Base-by-base conservation (phyloP, 2,888 invertebrate species). In the Archips xylosteana region DNA sequence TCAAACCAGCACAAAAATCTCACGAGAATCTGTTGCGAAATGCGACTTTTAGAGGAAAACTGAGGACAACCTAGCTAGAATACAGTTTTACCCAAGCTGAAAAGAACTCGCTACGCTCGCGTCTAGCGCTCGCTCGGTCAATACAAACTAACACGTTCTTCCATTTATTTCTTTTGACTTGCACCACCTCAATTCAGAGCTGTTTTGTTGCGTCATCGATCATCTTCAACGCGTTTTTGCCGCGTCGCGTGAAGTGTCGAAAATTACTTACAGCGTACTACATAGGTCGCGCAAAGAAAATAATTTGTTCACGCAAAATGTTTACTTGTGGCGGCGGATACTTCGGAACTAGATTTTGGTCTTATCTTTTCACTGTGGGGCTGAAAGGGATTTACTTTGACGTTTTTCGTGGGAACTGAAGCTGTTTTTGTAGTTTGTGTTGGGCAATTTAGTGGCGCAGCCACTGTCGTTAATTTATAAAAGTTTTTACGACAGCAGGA, bases 241-340 rank as follows among this genome's bases (percentile, higher is more conserved):
- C 76, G 79, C 81, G 77, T 83, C 83, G 85, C 82, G 83, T 78
- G 78, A 80, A 83, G 81, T 83, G 87, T 88, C 87, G 87, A 90
- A 92, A 92, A 92, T 90, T 92, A 91, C 90, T 91, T 89, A 89
- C 87, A 86, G 85, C 83, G 84, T 86, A 86, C 85, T 87, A 83
- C 82, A 80, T 79, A 70, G 64, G 34, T 68, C 9, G 62, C 32
- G 57, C 49, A 45, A 60, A 57, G 68, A 15, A 68, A 73, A 69
- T 73, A 69, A 73, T 73, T 73, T 64, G 49, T 73, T 63, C 47
- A 32, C 39, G n/a, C 23, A 47, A 13, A 63, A 42, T 68, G 57
- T 49, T 54, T 54, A 36, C n/a, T 10, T 1, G 45, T 9, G 5
- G 32, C 51, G 42, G 32, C 51, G 42, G 10, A 34, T 3, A 32